Evolutionary conservation across 2,888 invertebrate species (phyloP), one percentile per base, ranked within the genome.

Genomic region (Bembecia ichneumoniformis): DNA sequence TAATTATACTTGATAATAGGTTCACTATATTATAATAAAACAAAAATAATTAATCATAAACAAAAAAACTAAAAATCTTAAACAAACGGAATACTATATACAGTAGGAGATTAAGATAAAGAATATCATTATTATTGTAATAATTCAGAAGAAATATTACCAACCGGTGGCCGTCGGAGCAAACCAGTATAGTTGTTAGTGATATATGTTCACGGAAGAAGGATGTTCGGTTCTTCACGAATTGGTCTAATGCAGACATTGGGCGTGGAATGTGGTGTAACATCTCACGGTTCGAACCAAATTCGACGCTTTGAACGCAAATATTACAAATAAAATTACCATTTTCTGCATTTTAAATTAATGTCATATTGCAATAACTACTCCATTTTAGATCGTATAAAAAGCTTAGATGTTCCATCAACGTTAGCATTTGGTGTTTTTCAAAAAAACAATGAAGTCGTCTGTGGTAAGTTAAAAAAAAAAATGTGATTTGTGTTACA

Each of bases 311-410:
- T 56, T 61, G 72, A 81, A 82, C 77, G 75, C 67, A 76, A n/a
- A 76, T 59, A 65, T 63, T 67, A 76, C 74, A 72, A 74, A 74
- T 72, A 68, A 81, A 82, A 83, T 84, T 84, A 63, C 71, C 80
- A 82, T 83, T 82, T 78, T 75, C 66, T 71, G 68, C 71, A 66
- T 40, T 40, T 40, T 3, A 40, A 75, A 68, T 72, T 68, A 65
- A 69, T 68, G 40, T n/a, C 68, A 78, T 77, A 67, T 71, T 73
- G 75, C 67, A 75, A 77, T 81, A 76, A 75, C 78, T 82, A 77
- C 72, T 76, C 78, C 73, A 79, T 77, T 77, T 82, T 71, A 64
- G 68, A 60, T 65, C 70, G 72, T 86, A 84, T 86, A 86, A 77
- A 83, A 76, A 77, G 74, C 58, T 74, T 62, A 56, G 62, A 57